Conservation (phyloP, 1,140 invertebrate genomes). For the Brachionus sp. region DNA sequence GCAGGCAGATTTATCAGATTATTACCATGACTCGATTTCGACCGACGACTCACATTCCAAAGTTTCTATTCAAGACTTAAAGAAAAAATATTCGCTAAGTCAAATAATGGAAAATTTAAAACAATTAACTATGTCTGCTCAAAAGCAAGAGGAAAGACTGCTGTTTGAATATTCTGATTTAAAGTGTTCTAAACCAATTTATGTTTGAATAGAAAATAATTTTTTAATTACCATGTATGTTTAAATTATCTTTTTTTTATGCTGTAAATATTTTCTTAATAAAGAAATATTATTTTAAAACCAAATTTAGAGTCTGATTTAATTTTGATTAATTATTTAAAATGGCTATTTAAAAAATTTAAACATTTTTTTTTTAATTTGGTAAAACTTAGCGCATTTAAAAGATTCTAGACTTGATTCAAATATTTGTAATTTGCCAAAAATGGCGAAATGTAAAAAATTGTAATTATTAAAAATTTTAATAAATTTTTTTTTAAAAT, state of each 20-base stretch:
- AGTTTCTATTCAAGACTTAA: neutral
- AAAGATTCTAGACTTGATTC: too few species aligned
- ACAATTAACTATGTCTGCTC: neutral
- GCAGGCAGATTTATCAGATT: neutral
- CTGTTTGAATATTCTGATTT: constrained; percentile 1
- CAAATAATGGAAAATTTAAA: constrained; percentile 1
- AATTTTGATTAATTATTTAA: neutral
- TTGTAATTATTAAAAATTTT: too few species aligned
- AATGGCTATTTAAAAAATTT: too few species aligned
- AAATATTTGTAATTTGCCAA: too few species aligned
- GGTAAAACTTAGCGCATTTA: too few species aligned
- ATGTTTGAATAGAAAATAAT: neutral
- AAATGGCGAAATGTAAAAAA: too few species aligned
- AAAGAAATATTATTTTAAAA: neutral
- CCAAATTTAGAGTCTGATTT: neutral
- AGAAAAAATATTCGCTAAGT: constrained; percentile 11
- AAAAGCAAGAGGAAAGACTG: neutral
- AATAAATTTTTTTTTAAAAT: too few species aligned
- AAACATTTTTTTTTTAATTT: too few species aligned
- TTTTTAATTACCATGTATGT: neutral
- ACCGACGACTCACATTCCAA: neutral
- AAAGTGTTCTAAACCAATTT: neutral
- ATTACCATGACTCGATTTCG: neutral
- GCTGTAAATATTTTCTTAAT: neutral
- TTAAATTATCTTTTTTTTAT: constrained; percentile 19